Evolutionary conservation across 2,797 vertebrate species (phyloP).

Genomic region (Liparis tanakae): DNA sequence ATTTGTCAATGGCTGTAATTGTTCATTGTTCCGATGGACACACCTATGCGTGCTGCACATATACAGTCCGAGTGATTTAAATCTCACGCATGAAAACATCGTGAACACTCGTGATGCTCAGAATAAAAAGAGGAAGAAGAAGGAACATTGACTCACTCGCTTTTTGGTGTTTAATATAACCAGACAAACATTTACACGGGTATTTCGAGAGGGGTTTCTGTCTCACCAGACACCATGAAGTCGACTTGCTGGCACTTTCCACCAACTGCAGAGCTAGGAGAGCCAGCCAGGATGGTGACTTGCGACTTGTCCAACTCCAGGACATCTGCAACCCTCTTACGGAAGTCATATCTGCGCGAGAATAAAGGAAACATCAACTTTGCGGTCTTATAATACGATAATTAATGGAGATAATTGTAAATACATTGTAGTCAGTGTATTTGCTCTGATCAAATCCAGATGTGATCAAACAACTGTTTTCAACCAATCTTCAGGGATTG

Average conservation of each 20-base stretch:
- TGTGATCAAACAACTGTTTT: neutral
- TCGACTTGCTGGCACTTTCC: conserved; percentile 73
- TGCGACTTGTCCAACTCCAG: conserved; percentile 53
- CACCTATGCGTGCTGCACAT: neutral
- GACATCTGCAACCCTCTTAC: conserved; percentile 72
- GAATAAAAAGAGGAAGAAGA: neutral
- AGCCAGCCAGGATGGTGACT: conserved; percentile 76
- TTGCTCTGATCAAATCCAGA: neutral
- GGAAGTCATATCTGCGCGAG: conserved; percentile 78
- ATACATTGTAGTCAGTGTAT: neutral
- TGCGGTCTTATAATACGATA: neutral
- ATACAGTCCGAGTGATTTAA: neutral
- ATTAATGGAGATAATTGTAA: neutral
- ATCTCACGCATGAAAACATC: neutral
- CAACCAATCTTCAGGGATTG: neutral
- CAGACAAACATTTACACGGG: neutral
- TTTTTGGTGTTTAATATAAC: neutral
- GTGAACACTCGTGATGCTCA: neutral
- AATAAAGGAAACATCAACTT: neutral
- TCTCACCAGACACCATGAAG: conserved; percentile 80
- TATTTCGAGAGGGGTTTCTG: neutral
- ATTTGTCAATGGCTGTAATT: conserved; percentile 73
- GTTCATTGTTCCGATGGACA: conserved; percentile 68
- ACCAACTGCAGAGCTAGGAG: conserved; percentile 24
- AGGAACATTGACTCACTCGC: neutral